Conservation (phyloP, 2,888 invertebrate species). For the Lathronympha strigana region DNA sequence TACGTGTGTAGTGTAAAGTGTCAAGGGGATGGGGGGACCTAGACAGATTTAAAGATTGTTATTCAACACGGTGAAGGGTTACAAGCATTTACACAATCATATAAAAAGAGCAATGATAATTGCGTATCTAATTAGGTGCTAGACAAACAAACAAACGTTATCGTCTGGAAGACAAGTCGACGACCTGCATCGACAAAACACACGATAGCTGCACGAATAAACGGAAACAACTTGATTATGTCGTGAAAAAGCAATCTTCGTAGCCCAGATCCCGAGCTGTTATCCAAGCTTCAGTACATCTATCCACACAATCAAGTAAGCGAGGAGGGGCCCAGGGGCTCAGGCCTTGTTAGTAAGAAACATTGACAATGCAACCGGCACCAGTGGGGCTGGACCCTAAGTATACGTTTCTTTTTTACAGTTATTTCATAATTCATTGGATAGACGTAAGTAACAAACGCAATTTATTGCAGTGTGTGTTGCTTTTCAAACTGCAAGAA, state of each 20-base stretch:
- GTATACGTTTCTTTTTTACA: too few species aligned
- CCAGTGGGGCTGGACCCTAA: too few species aligned
- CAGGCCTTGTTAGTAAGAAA: too few species aligned
- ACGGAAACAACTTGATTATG: constrained; percentile 27
- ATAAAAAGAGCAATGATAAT: constrained; percentile 14
- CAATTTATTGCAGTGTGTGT: too few species aligned
- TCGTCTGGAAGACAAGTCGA: constrained; percentile 39
- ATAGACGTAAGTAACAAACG: too few species aligned
- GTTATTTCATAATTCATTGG: too few species aligned
- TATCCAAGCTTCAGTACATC: neutral
- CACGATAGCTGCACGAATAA: constrained; percentile 30
- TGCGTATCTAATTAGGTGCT: constrained; percentile 36
- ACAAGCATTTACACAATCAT: constrained; percentile 7
- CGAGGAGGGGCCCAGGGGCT: too few species aligned
- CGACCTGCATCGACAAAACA: constrained; percentile 34
- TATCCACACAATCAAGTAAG: neutral
- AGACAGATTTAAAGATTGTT: neutral
- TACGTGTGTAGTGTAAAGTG: too few species aligned
- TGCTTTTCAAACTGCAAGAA: neutral
- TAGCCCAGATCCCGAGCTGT: neutral
- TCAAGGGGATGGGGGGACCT: neutral
- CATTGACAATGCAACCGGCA: too few species aligned
- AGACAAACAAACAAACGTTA: constrained; percentile 40
- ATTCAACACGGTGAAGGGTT: neutral
- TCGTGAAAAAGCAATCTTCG: constrained; percentile 4